Evolutionary conservation across 1,140 invertebrate species (phyloP).

Genomic region (Drosophila dunni): DNA sequence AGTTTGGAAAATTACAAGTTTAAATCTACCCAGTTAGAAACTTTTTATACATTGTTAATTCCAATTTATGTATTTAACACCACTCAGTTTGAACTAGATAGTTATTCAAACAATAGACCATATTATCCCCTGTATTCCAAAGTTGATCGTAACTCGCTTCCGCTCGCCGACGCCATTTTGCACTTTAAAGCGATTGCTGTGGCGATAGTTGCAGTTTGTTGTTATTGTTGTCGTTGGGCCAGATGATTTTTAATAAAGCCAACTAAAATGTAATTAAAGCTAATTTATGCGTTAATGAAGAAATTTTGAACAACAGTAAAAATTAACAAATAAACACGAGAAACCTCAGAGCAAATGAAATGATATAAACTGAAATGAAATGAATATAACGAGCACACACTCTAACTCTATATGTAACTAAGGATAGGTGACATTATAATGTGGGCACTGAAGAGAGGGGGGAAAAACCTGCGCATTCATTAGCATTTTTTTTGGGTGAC

Average conservation of each 20-base stretch:
- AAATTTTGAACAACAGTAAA: conserved; percentile 59
- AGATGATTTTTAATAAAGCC: conserved; percentile 70
- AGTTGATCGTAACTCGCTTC: conserved; percentile 44
- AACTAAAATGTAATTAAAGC: conserved; percentile 82
- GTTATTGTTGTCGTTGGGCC: conserved; percentile 40
- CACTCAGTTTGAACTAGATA: conserved; percentile 1
- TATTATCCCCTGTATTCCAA: background rate
- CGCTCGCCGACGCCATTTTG: conserved; percentile 20
- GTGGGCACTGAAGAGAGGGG: background rate
- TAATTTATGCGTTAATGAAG: conserved; percentile 83
- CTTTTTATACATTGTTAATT: too few species aligned
- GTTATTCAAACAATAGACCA: conserved; percentile 8
- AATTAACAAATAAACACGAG: conserved; percentile 70
- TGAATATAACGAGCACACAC: conserved; percentile 34
- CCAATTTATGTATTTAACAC: background rate
- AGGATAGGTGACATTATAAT: conserved; percentile 25
- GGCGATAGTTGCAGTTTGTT: background rate
- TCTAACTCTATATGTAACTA: background rate
- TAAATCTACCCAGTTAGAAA: too few species aligned
- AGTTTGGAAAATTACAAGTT: too few species aligned
- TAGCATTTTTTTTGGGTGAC: conserved; percentile 73
- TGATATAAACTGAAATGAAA: conserved; percentile 38
- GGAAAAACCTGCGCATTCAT: conserved; percentile 62
- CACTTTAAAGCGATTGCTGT: conserved; percentile 6
- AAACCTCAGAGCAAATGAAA: conserved; percentile 35